phyloP scores from a whole-genome alignment of 2,113 vertebrate genomes.

The Ranitomeya imitator region DNA sequence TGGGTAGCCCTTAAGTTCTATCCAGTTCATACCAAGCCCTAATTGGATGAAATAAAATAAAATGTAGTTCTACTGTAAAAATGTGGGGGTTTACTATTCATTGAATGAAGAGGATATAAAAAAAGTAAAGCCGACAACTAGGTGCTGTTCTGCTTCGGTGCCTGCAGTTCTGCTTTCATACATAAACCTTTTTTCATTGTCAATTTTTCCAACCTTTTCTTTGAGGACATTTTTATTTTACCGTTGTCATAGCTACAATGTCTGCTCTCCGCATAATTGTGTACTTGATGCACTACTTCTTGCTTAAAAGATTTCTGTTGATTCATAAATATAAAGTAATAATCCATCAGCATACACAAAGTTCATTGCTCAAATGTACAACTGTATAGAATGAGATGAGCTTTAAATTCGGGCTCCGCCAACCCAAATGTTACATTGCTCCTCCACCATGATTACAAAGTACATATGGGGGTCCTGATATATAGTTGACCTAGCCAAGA shows the following conservation, averaged over 20 bases:
- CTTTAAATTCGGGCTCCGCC: too few relatives aligned
- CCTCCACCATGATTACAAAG: too few relatives aligned
- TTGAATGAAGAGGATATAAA: background rate
- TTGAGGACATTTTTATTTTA: background rate
- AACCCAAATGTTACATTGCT: background rate
- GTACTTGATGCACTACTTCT: background rate
- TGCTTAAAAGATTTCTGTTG: background rate
- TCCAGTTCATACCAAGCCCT: background rate
- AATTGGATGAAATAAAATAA: background rate
- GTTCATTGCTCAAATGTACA: background rate
- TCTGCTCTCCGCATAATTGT: conserved; percentile 20
- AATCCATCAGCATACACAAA: background rate
- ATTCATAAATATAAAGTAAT: conserved; percentile 2
- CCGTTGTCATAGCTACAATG: conserved; percentile 32
- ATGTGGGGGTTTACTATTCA: background rate
- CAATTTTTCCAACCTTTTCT: background rate
- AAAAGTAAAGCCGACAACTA: background rate
- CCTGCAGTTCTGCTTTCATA: background rate
- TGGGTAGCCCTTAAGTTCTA: background rate
- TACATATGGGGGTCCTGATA: too few relatives aligned
- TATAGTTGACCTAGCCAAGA: too few relatives aligned
- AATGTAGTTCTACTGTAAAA: background rate
- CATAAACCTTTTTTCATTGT: conserved; percentile 9
- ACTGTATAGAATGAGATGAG: background rate
- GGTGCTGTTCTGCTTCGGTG: background rate